Percentiles rank a stretch among this genome's conserved stretches.
Conservation (phyloP, 2,113 vertebrate genomes). For the Lycocorax pyrrhopterus region DNA sequence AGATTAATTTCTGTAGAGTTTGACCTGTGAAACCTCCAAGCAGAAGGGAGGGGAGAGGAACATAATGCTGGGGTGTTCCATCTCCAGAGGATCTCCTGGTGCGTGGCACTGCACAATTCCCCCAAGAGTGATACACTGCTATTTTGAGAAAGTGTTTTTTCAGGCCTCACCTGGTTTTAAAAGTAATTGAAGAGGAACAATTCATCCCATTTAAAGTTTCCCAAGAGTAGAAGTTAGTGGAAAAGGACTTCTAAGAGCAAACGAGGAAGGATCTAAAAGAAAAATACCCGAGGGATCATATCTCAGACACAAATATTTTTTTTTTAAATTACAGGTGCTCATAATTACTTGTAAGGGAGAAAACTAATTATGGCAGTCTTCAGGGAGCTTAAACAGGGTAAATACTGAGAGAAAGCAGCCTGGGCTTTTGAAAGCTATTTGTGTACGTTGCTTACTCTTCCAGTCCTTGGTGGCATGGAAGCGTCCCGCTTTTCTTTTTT, state of each 20-base stretch:
- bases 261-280: constrained; percentile 50
- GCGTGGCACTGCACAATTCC: background rate
- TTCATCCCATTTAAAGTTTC: constrained; percentile 35
- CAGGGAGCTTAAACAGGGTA: constrained; percentile 18
- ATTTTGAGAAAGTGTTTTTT: background rate
- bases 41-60: background rate
- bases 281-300: background rate
- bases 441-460: background rate
- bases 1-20: constrained; percentile 13
- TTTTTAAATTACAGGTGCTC: constrained; percentile 55
- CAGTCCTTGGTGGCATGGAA: background rate
- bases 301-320: constrained; percentile 37
- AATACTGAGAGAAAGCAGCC: constrained; percentile 38
- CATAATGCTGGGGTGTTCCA: background rate
- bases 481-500: background rate
- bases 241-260: constrained; percentile 34
- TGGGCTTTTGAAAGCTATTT: constrained; percentile 4
- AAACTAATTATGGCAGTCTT: constrained; percentile 47
- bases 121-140: background rate
- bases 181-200: constrained; percentile 28
- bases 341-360: constrained; percentile 57
- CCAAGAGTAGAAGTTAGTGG: constrained; percentile 26
- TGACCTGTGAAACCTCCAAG: background rate
- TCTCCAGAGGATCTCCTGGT: background rate
- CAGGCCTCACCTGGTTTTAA: background rate